These are phyloP conservation scores for Drosophila ficusphila DNA, from an alignment of 1,140 invertebrate genomes.

Conservation along the genomic window DNA sequence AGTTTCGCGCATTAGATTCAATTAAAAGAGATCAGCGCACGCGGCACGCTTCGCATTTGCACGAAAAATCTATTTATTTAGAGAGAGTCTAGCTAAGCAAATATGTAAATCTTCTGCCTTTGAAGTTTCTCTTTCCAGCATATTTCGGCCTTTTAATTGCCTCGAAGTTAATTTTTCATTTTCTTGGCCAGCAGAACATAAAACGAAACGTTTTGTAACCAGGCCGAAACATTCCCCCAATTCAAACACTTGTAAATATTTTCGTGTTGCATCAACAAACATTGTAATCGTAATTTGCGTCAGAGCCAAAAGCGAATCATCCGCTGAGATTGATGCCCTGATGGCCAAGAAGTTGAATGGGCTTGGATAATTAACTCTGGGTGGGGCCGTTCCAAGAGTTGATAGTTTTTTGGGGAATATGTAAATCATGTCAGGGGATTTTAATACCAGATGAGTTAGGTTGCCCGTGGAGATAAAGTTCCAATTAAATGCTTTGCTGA, in stretches of 20 bases:
- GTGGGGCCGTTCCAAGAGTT: slow-evolving; percentile 15
- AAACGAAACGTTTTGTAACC: slow-evolving; percentile 54
- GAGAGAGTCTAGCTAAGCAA: slow-evolving; percentile 37
- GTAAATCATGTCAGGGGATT: slow-evolving; percentile 42
- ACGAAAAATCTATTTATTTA: slow-evolving; percentile 57
- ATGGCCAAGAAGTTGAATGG: slow-evolving; percentile 42
- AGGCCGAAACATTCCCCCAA: slow-evolving; percentile 13
- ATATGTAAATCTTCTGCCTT: slow-evolving; percentile 64
- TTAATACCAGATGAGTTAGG: slow-evolving; percentile 7
- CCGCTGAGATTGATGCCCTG: slow-evolving; percentile 68
- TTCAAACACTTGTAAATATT: slow-evolving; percentile 63
- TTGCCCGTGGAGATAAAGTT: slow-evolving; percentile 8
- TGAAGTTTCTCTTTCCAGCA: slow-evolving; percentile 58
- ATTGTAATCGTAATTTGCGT: slow-evolving; percentile 59
- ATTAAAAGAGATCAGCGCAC: slow-evolving; percentile 50
- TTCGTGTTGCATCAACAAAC: slow-evolving; percentile 50
- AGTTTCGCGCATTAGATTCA: slow-evolving; percentile 74
- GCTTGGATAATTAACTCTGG: slow-evolving; percentile 41
- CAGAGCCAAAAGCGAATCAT: slow-evolving; percentile 30
- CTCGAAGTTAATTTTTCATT: slow-evolving; percentile 41
- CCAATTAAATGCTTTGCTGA: slow-evolving; percentile 21
- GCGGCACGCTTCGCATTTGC: slow-evolving; percentile 22
- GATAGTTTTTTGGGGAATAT: slow-evolving; percentile 17
- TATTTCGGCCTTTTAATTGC: slow-evolving; percentile 54
- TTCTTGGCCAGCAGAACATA: slow-evolving; percentile 38